These are phyloP conservation scores for Eclectus roratus DNA, from an alignment of 2,113 vertebrate species.

Conservation along the genomic window DNA sequence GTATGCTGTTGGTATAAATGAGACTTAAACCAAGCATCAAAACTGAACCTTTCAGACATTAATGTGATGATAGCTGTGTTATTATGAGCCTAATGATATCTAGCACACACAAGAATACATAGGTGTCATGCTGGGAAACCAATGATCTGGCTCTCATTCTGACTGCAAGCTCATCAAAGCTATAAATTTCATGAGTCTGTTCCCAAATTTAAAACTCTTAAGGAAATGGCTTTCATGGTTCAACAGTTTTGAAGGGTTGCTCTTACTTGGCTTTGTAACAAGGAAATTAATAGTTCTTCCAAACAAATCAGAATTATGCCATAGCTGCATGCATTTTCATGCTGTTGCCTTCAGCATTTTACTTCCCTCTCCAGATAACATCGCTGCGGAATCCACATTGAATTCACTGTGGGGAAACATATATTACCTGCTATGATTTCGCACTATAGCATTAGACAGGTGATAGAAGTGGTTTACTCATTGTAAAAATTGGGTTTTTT, in stretches of 20 bases:
- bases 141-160: slow-evolving; percentile 85
- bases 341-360: slow-evolving; percentile 65
- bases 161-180: slow-evolving; percentile 86
- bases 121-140: slow-evolving; percentile 89
- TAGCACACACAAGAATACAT: slow-evolving; percentile 78
- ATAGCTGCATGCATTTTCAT: slow-evolving; percentile 78
- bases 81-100: slow-evolving; percentile 89
- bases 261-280: slow-evolving; percentile 88
- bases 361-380: slow-evolving; percentile 60
- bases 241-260: slow-evolving; percentile 85
- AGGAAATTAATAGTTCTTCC: slow-evolving; percentile 92
- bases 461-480: slow-evolving; percentile 42
- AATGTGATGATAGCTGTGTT: slow-evolving; percentile 83
- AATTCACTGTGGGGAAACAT: slow-evolving; percentile 65
- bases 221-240: slow-evolving; percentile 92
- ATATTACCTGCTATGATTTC: slow-evolving; percentile 67
- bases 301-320: slow-evolving; percentile 89
- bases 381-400: slow-evolving; percentile 39
- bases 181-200: slow-evolving; percentile 86
- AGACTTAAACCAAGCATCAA: slow-evolving; percentile 76
- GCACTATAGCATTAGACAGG: slow-evolving; percentile 10
- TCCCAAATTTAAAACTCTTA: slow-evolving; percentile 86
- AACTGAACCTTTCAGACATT: slow-evolving; percentile 79
- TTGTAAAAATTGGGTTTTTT: slow-evolving; percentile 70
- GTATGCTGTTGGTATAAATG: slow-evolving; percentile 81